These are phyloP conservation scores for Theristicus caerulescens DNA, from an alignment of 2,113 vertebrate species.

Conservation along the genomic window DNA sequence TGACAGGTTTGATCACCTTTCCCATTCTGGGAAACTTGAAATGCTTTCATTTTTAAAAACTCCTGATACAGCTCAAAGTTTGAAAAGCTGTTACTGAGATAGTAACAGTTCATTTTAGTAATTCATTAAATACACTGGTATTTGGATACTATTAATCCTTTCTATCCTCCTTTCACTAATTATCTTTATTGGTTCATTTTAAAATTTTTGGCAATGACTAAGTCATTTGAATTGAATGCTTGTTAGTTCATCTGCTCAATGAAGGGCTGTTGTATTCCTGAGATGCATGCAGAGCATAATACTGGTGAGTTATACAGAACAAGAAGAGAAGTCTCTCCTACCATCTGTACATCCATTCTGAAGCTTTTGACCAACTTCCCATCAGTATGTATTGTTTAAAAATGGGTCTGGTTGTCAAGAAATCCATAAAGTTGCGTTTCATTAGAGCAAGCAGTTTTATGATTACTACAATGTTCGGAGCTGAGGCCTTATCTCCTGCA, in stretches of 20 bases:
- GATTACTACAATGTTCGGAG: not conserved
- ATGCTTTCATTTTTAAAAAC: not conserved
- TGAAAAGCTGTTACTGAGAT: not conserved
- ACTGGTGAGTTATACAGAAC: not conserved
- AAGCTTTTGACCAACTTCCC: not conserved
- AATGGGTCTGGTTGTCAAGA: not conserved
- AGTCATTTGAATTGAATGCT: not conserved
- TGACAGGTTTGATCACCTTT: not conserved
- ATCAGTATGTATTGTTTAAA: not conserved
- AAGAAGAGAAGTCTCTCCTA: not conserved
- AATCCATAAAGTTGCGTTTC: not conserved
- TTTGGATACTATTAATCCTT: not conserved
- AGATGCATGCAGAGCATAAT: not conserved
- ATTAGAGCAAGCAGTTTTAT: not conserved
- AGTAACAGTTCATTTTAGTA: not conserved
- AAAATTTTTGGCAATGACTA: not conserved
- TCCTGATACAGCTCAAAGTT: not conserved
- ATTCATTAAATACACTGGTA: not conserved
- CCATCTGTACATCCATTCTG: not conserved
- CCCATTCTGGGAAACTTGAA: not conserved
- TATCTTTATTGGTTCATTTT: not conserved
- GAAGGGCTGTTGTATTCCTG: not conserved
- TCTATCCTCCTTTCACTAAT: not conserved
- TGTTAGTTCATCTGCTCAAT: not conserved
- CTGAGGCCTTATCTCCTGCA: not conserved